Evolutionary conservation across 2,888 invertebrate genomes (phyloP).

Genomic region (Drosophila greeni): DNA sequence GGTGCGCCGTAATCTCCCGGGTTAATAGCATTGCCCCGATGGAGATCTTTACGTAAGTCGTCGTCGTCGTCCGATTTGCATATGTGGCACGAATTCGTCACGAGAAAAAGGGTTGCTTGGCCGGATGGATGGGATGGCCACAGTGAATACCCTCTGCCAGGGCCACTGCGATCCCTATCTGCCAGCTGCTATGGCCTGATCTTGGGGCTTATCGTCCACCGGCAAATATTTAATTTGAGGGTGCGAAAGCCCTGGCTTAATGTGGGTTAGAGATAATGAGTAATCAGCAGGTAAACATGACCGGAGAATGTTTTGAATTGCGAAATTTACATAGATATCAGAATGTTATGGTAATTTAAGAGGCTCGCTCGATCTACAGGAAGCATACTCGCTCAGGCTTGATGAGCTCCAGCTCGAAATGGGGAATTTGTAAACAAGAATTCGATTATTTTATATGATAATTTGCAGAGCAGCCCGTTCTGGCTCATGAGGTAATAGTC

Average conservation of each 20-base stretch:
- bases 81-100: conserved; percentile 53
- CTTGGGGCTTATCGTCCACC: conserved; percentile 25
- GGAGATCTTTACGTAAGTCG: conserved; percentile 44
- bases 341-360: conserved; percentile 7
- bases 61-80: conserved; percentile 52
- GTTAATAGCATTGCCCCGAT: conserved; percentile 43
- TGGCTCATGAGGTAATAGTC: background rate
- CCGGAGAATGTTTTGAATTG: background rate
- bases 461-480: background rate
- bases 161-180: conserved; percentile 31
- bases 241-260: conserved; percentile 17
- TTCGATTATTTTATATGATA: conserved; percentile 3
- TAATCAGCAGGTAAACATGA: conserved; percentile 6
- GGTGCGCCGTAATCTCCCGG: conserved; percentile 22
- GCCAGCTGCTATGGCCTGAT: conserved; percentile 19
- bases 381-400: background rate
- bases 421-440: conserved; percentile 12
- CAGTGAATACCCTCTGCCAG: conserved; percentile 40
- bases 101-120: conserved; percentile 20
- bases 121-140: background rate
- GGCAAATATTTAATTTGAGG: conserved; percentile 32
- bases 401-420: background rate
- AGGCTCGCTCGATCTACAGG: conserved; percentile 6
- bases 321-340: conserved; percentile 11
- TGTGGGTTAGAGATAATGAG: conserved; percentile 20